phyloP scores from a whole-genome alignment of 1,140 invertebrate species.

The Aphis gossypii region DNA sequence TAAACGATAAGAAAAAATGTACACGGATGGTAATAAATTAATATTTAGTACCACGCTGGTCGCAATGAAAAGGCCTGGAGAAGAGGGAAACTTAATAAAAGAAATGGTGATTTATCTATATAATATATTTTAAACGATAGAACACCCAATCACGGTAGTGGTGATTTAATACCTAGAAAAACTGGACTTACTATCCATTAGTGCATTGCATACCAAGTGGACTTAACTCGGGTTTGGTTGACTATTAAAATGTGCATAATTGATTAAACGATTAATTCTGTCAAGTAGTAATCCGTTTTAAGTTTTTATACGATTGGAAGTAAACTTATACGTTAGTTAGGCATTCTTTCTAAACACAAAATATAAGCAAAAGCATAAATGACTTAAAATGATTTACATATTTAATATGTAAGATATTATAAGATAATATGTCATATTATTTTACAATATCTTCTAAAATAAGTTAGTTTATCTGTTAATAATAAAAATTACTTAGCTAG shows the following conservation, averaged over 20 bases:
- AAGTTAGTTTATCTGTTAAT: not conserved
- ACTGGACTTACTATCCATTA: not conserved
- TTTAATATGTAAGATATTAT: no score
- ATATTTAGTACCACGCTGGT: not conserved
- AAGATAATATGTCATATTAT: no score
- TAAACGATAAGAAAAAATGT: not conserved
- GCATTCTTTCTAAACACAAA: not conserved
- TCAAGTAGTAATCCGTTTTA: no score
- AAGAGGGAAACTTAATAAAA: not conserved
- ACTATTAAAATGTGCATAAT: not conserved
- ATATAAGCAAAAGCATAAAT: not conserved
- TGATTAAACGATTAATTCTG: not conserved
- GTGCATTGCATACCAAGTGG: not conserved
- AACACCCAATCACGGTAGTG: not conserved
- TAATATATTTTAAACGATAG: not conserved
- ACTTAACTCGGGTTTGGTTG: not conserved
- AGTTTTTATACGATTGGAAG: not conserved
- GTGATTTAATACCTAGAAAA: not conserved
- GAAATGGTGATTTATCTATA: not conserved
- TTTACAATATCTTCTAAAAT: not conserved
- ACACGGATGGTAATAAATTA: not conserved
- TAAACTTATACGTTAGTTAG: not conserved
- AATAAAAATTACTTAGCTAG: not conserved
- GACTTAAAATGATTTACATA: not conserved
- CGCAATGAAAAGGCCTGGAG: not conserved